These are phyloP conservation scores for Belgica antarctica DNA, from an alignment of 2,888 invertebrate genomes.

Conservation along the genomic window DNA sequence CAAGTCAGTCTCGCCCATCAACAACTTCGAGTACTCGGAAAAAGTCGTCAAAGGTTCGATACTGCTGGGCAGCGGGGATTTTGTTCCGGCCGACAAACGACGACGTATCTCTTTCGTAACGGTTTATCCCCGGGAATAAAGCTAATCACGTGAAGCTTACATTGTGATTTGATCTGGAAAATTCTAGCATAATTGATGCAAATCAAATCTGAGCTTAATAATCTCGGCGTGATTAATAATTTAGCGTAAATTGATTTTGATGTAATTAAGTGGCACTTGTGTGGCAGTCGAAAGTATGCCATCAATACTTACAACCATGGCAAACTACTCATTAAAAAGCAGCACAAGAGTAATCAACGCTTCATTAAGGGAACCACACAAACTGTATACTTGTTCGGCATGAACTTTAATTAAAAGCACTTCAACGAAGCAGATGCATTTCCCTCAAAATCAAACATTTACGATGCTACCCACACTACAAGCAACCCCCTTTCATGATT, in stretches of 20 bases:
- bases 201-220: neutral
- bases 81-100: neutral
- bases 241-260: neutral
- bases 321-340: neutral
- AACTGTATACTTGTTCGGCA: neutral
- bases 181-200: slow-evolving; percentile 1
- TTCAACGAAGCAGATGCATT: slow-evolving; percentile 7
- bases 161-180: neutral
- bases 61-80: slow-evolving; percentile 13
- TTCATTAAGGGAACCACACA: slow-evolving; percentile 4
- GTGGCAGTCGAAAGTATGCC: neutral
- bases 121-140: neutral
- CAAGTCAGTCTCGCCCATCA: neutral
- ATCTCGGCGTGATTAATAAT: slow-evolving; percentile 1
- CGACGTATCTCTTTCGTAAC: slow-evolving; percentile 2
- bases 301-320: neutral
- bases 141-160: neutral
- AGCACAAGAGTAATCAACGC: neutral
- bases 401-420: slow-evolving; percentile 12
- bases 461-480: neutral
- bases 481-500: neutral
- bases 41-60: neutral
- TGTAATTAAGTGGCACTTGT: neutral
- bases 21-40: neutral
- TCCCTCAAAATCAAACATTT: slow-evolving; percentile 20